Evolutionary conservation across 2,888 invertebrate species (phyloP).

Genomic region (Lasioglossum villosulum): DNA sequence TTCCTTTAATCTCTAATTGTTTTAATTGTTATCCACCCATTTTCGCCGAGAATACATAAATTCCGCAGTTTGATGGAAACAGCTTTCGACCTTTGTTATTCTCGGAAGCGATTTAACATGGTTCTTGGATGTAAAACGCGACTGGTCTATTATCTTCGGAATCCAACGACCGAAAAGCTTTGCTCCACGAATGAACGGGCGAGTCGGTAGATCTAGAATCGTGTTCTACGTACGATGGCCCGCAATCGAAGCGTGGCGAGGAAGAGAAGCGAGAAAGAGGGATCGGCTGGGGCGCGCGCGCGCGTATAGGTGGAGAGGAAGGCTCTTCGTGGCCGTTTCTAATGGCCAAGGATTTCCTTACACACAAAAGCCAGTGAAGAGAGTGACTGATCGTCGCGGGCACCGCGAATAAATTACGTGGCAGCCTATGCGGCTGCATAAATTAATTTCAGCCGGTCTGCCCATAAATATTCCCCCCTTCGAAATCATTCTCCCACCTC

Average conservation of each 20-base stretch:
- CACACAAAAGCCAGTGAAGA: conserved; percentile 78
- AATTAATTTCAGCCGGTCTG: conserved; percentile 82
- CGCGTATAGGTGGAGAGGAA: conserved; percentile 42
- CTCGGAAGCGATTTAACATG: no score
- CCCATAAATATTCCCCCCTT: conserved; percentile 81
- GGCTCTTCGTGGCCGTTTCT: conserved; percentile 73
- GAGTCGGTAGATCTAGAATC: conserved; percentile 1
- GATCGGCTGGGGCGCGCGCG: conserved; percentile 30
- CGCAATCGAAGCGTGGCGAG: conserved; percentile 53
- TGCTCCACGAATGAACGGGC: background rate
- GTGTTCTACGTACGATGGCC: conserved; percentile 13
- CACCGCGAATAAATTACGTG: conserved; percentile 83
- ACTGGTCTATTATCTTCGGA: background rate
- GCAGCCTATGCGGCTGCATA: conserved; percentile 83
- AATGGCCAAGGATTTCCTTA: conserved; percentile 78
- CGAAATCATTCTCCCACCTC: conserved; percentile 76
- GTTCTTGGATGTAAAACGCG: background rate
- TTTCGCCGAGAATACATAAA: no score
- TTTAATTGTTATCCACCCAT: no score
- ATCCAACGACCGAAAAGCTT: background rate
- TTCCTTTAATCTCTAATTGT: no score
- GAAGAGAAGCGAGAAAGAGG: conserved; percentile 51
- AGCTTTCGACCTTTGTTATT: background rate
- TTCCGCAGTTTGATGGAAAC: no score
- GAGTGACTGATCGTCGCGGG: conserved; percentile 82